Conservation (phyloP, 2,888 invertebrate genomes). For the Drosophila mimica region DNA sequence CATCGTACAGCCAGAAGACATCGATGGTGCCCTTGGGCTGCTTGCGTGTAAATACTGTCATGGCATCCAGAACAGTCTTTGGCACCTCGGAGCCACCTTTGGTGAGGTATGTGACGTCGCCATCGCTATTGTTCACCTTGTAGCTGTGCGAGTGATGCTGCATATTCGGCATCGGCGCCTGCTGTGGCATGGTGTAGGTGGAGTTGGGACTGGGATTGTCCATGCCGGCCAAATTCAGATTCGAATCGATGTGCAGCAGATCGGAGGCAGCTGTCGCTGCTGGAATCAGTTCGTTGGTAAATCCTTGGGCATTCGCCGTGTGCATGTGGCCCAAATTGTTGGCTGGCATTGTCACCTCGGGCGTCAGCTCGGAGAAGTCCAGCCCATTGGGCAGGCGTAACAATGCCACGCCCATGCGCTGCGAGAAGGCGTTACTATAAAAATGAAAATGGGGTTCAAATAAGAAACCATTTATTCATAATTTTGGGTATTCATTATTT, state of each 20-base stretch:
- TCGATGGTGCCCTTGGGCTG: slow-evolving; percentile 93
- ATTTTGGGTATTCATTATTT: background rate
- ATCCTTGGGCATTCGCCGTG: slow-evolving; percentile 79
- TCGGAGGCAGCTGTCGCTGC: slow-evolving; percentile 81
- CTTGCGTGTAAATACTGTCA: slow-evolving; percentile 91
- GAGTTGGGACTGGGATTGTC: slow-evolving; percentile 78
- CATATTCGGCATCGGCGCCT: slow-evolving; percentile 82
- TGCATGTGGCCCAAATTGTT: slow-evolving; percentile 73
- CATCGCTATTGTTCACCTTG: slow-evolving; percentile 78
- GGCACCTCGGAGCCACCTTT: slow-evolving; percentile 88
- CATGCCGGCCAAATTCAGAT: slow-evolving; percentile 88
- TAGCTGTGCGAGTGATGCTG: slow-evolving; percentile 69
- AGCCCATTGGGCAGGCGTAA: slow-evolving; percentile 94
- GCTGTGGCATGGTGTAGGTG: slow-evolving; percentile 79
- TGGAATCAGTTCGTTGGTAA: slow-evolving; percentile 78
- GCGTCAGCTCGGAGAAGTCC: slow-evolving; percentile 88
- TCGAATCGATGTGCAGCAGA: slow-evolving; percentile 89
- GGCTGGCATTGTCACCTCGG: slow-evolving; percentile 69
- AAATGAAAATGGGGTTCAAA: slow-evolving; percentile 10
- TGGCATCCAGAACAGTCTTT: slow-evolving; percentile 88
- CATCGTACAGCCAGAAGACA: slow-evolving; percentile 99
- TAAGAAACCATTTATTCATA: background rate
- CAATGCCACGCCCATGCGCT: slow-evolving; percentile 95
- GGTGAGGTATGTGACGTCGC: slow-evolving; percentile 86
- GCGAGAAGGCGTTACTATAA: slow-evolving; percentile 94